Evolutionary conservation across 2,888 invertebrate genomes (phyloP).

Genomic region (Drosophila anceps): DNA sequence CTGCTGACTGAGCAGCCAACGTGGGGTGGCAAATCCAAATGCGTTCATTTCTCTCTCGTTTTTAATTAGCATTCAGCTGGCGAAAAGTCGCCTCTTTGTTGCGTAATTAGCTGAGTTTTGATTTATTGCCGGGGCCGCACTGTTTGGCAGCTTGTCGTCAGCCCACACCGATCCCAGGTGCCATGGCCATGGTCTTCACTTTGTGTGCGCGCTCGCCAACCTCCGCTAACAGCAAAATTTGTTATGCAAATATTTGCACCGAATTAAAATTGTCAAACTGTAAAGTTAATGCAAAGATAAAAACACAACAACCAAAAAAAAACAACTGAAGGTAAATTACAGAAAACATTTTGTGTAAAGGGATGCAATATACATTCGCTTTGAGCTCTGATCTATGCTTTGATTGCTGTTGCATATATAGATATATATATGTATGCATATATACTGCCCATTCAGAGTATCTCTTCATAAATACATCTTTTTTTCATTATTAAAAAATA

Average conservation of each 20-base stretch:
- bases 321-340: constrained; percentile 5
- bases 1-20: constrained; percentile 50
- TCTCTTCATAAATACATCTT: not conserved
- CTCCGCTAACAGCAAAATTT: constrained; percentile 37
- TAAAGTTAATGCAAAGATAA: constrained; percentile 25
- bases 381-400: not conserved
- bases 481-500: not conserved
- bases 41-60: constrained; percentile 43
- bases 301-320: not conserved
- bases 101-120: constrained; percentile 82
- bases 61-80: constrained; percentile 81
- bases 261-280: constrained; percentile 69
- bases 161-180: constrained; percentile 47
- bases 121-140: constrained; percentile 66
- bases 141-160: constrained; percentile 53
- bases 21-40: constrained; percentile 48
- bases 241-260: constrained; percentile 73
- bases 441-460: not conserved
- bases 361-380: not conserved
- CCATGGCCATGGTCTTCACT: constrained; percentile 14
- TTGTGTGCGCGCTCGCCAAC: not conserved
- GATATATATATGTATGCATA: not conserved
- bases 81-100: constrained; percentile 74
- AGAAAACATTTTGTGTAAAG: not conserved
- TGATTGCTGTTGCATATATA: not conserved